Evolutionary conservation across 2,888 invertebrate species (phyloP), one percentile per base, ranked within the genome.

Genomic region (Oscheius onirici): DNA sequence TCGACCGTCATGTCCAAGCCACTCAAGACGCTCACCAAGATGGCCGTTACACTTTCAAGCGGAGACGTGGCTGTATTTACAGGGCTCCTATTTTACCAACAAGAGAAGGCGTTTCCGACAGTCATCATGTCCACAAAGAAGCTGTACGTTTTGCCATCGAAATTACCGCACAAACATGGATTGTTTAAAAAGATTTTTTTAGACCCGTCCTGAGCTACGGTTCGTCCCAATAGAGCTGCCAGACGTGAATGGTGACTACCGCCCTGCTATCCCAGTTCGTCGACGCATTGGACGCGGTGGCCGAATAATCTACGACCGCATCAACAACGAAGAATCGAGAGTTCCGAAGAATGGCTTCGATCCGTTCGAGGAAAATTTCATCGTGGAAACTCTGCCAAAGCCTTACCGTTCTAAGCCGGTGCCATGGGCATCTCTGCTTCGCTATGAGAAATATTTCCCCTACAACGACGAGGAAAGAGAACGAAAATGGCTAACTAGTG

Each of bases 211-310:
- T 5, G 46, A 74, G 26, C 66, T 55, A 43, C 76, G 69, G 2
- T 75, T 71, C 69, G 72, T 71, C 65, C 61, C 70, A 34, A 72
- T 74, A 1, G 63, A 67, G 28, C 17, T 76, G 2, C 74, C 75
- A 15, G 26, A 20, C 2, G 10, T 60, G 17, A 57, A 58, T 46
- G 76, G 76, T 40, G n/a, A 13, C 0, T 10, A 69, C 8, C 71
- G 78, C 2, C 69, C 74, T 6, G 52, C 80, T 20, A 74, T 74
- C 15, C 57, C 76, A 51, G 73, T 73, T 10, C 75, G 84, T 11
- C 74, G 78, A 11, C 78, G 84, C 13, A 61, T 79, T 41, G 84
- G 83, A 17, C 74, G 84, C 6, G 83, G 83, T 58, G 84, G 84
- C 8, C 74, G 83, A 10, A 72, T 80, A 13, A 44, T 81, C 46